Evolutionary conservation across 2,113 vertebrate genomes (phyloP).

Genomic region (Silurus asotus): DNA sequence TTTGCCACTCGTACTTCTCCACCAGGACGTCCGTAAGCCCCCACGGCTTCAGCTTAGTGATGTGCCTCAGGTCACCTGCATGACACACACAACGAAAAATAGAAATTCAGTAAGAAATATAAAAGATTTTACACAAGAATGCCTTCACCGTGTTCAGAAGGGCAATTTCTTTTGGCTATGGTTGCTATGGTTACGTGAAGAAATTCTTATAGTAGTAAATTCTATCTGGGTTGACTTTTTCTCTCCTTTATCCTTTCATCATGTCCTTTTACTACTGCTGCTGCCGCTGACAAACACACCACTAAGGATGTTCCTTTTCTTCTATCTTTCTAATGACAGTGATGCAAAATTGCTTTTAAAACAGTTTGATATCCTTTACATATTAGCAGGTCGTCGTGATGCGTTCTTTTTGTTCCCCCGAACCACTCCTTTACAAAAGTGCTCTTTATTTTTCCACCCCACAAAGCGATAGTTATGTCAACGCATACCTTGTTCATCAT

Average conservation of each 20-base stretch:
- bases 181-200: background rate
- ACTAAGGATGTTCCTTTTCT: background rate
- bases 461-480: background rate
- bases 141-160: too few relatives aligned
- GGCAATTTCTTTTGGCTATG: background rate
- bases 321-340: background rate
- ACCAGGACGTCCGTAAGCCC: conserved; percentile 89
- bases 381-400: background rate
- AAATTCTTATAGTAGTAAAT: background rate
- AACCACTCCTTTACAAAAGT: background rate
- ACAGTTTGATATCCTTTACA: background rate
- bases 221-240: background rate
- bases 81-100: background rate
- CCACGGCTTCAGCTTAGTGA: conserved; percentile 97
- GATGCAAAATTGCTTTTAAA: background rate
- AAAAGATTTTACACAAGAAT: background rate
- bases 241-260: too few relatives aligned
- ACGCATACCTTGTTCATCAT: conserved; percentile 9
- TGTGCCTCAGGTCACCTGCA: conserved; percentile 93
- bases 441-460: too few relatives aligned
- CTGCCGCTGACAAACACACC: background rate
- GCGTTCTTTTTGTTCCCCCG: background rate
- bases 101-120: background rate
- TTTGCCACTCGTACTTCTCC: conserved; percentile 95
- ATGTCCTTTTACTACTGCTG: background rate